Percentiles rank a stretch among this genome's conserved stretches.
Evolutionary conservation across 64 coral and sea anemone species (phyloP).

Genomic region (Actinia tenebrosa): DNA sequence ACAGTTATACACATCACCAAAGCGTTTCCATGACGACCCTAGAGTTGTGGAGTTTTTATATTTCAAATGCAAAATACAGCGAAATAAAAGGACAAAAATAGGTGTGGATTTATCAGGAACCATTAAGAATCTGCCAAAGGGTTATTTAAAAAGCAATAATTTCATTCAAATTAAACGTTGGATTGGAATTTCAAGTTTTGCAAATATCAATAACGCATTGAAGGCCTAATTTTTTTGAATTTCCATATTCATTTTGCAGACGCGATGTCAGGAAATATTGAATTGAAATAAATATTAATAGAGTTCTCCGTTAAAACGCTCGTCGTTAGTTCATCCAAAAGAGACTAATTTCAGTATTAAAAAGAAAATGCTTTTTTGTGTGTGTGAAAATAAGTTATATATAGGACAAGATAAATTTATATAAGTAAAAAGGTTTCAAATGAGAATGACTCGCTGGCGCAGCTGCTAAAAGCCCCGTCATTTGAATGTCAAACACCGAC

Average conservation of each 20-base stretch:
- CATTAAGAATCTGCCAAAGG: not conserved
- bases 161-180: not conserved
- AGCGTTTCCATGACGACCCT: not conserved
- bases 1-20: constrained; percentile 1
- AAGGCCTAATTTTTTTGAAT: not conserved
- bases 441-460: not conserved
- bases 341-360: not conserved
- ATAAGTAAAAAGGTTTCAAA: not conserved
- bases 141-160: not conserved
- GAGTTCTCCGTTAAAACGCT: not conserved
- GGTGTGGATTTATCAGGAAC: not conserved
- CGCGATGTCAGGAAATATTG: not conserved
- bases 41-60: not conserved
- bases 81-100: not conserved
- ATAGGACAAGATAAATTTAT: not conserved
- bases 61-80: not conserved
- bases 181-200: not conserved
- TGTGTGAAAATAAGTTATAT: not conserved
- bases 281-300: not conserved
- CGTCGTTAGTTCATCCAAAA: not conserved
- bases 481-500: not conserved
- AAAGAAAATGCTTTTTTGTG: not conserved
- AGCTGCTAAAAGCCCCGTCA: not conserved
- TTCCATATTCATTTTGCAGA: not conserved
- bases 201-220: not conserved